Percentiles rank a stretch among this genome's conserved stretches.
Conservation (phyloP, 1,140 invertebrate genomes). For the Araneus ventricosus region DNA sequence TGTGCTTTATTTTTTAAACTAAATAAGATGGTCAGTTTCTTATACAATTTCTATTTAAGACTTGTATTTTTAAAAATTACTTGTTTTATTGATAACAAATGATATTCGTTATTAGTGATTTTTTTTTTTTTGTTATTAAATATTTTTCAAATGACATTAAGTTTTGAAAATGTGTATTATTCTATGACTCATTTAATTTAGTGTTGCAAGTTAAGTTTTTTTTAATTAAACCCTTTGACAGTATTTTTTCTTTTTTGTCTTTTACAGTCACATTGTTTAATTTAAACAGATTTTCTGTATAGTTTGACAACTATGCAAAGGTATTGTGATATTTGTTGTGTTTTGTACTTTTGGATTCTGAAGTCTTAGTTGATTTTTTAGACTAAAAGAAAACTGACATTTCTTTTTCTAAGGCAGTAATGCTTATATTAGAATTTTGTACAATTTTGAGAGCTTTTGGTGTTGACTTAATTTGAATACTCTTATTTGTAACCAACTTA, state of each 20-base stretch:
- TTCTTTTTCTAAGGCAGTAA: not conserved
- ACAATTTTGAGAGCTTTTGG: conserved; percentile 21
- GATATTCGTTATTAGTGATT: too few relatives aligned
- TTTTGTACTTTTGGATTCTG: not conserved
- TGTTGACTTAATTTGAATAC: conserved; percentile 31
- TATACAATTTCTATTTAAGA: too few relatives aligned
- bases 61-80: too few relatives aligned
- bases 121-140: too few relatives aligned
- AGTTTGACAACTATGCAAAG: conserved; percentile 3
- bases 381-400: not conserved
- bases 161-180: not conserved
- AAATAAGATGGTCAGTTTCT: too few relatives aligned
- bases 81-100: too few relatives aligned
- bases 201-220: not conserved
- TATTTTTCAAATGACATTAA: not conserved
- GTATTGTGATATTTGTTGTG: conserved; percentile 48
- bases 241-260: not conserved
- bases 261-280: conserved; percentile 23
- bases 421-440: conserved; percentile 13
- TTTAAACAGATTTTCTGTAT: conserved; percentile 34
- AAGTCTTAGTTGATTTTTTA: not conserved
- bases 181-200: not conserved
- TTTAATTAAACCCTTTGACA: not conserved
- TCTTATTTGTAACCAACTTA: conserved; percentile 11
- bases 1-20: too few relatives aligned